These are phyloP conservation scores for Deilephila elpenor DNA, from an alignment of 2,888 invertebrate species.

Conservation along the genomic window DNA sequence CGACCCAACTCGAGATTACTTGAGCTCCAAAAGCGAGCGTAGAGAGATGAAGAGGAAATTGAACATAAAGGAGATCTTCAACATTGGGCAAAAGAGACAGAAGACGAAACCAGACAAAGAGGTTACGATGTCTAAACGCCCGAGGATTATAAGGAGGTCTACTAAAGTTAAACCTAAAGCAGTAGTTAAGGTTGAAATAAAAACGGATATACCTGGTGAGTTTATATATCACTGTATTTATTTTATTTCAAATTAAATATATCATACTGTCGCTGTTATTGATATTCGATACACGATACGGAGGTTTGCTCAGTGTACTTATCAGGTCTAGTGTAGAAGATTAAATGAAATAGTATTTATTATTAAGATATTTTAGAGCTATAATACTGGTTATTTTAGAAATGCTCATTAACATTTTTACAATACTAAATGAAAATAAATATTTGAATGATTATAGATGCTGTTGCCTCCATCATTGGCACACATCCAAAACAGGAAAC, in stretches of 20 bases:
- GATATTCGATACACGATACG: no score
- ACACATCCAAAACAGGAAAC: conserved; percentile 49
- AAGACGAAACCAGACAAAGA: conserved; percentile 28
- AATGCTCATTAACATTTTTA: no score
- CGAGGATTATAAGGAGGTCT: conserved; percentile 51
- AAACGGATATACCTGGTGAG: conserved; percentile 63
- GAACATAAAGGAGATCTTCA: conserved; percentile 88
- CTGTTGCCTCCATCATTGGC: conserved; percentile 76
- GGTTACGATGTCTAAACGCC: conserved; percentile 55
- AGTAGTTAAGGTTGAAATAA: conserved; percentile 42
- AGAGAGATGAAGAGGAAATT: conserved; percentile 88
- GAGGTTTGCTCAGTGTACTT: no score
- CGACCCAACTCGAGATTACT: conserved; percentile 78
- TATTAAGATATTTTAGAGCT: not conserved
- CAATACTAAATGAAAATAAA: not conserved
- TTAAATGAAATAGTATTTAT: no score
- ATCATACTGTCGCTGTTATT: no score
- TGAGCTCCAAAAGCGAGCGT: conserved; percentile 87
- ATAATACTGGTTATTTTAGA: no score
- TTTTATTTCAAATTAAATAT: no score
- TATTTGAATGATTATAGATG: conserved; percentile 53
- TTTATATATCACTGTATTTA: no score
- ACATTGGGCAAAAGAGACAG: conserved; percentile 79
- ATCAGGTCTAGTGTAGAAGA: no score
- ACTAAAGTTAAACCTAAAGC: conserved; percentile 43